Evolutionary conservation across 2,797 vertebrate species (phyloP).

Genomic region (Chelidonichthys spinosus): DNA sequence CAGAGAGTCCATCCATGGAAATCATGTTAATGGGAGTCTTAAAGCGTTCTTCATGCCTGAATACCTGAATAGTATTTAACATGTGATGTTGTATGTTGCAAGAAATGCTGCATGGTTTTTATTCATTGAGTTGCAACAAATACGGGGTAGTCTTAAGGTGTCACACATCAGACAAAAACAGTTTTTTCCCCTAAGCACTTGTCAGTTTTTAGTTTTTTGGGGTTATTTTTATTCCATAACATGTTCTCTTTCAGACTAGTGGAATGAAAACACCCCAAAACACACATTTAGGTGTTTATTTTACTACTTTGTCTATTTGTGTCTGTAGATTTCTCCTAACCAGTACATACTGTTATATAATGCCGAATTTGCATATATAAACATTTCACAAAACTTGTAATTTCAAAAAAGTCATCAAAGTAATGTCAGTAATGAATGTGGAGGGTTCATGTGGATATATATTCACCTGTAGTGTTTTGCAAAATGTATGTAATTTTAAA

Average conservation of each 20-base stretch:
- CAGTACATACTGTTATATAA: neutral
- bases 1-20: constrained; percentile 73
- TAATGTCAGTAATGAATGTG: neutral
- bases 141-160: neutral
- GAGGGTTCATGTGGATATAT: neutral
- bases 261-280: neutral
- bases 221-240: neutral
- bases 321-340: neutral
- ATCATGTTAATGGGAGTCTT: constrained; percentile 64
- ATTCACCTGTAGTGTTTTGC: neutral
- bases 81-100: constrained; percentile 21
- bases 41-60: constrained; percentile 47
- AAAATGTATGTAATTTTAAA: no score
- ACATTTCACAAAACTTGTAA: neutral
- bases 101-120: constrained; percentile 13
- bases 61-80: constrained; percentile 44
- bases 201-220: neutral
- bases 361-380: neutral
- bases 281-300: neutral
- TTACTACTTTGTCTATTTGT: neutral
- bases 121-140: constrained; percentile 11
- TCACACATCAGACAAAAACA: no score
- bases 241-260: neutral
- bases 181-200: neutral
- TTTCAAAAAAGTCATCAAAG: neutral